Base-by-base conservation (phyloP, 2,888 invertebrate species). In the Sclerodermus sp. region DNA sequence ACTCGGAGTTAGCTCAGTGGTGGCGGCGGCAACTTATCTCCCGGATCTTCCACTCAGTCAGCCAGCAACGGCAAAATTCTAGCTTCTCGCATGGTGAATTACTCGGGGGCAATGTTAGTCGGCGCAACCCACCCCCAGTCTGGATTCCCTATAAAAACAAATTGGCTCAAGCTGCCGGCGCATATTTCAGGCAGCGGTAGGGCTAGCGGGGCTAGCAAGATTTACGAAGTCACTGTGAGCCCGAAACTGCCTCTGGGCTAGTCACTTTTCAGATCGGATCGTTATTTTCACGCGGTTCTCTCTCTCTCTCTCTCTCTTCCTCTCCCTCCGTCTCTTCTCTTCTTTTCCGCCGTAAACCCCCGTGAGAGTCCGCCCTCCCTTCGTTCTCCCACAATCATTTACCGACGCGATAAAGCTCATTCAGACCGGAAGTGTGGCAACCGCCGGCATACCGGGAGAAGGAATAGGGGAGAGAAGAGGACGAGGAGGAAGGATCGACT, bases 61-160 rank as follows among this genome's bases (percentile, higher is more conserved):
- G 23, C 8, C 23, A 23, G 23, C 23, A 23, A 8, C 23, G 8
- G 23, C 4, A 23, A 53, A 57, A 58, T 60, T 68, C 53, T 53
- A 53, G 38, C 45, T 45, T 54, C 51, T 53, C 62, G 62, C 57
- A 58, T 64, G 59, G 64, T 64, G 23, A 23, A 23, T 23, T 64
- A 63, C 59, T 57, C 59, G 34, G 49, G 55, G 54, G 58, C 66
- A 67, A 64, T 60, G 54, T 50, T 48, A 30, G 37, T 23, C 23
- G 23, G 23, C 34, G 32, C 31, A 16, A 23, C 40, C 42, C 32
- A 36, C 37, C 36, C 42, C 37, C 34, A 13, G 34, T 5, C 30
- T 39, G 53, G 56, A 60, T 67, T 60, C 57, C 47, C 58, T 57
- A 64, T 66, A 64, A 69, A 69, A 68, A 69, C 62, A 60, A 64